Percentiles rank a stretch among this genome's conserved stretches.
Conservation (phyloP, 2,113 vertebrate genomes). For the Oreamnos americanus region DNA sequence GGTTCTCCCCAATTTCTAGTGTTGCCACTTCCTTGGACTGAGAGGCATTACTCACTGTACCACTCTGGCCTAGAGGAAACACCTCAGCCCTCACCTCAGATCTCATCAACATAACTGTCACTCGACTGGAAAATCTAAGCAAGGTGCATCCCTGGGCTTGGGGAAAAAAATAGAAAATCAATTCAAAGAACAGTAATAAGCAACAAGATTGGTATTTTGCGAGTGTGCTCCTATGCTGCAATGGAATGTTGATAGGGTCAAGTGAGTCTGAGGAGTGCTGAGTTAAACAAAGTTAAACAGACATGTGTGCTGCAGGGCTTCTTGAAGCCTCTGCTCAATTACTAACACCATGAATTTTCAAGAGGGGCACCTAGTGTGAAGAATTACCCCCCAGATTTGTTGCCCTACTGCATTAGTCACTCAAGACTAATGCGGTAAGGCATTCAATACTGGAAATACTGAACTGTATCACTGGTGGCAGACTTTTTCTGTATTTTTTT, state of each 20-base stretch:
- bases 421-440: neutral
- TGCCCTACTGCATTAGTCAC: neutral
- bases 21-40: neutral
- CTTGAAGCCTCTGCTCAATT: neutral
- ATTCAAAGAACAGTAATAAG: slow-evolving; percentile 56
- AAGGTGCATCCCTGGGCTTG: slow-evolving; percentile 2
- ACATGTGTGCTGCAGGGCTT: neutral
- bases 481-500: neutral
- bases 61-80: neutral
- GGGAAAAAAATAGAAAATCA: slow-evolving; percentile 55
- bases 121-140: slow-evolving; percentile 48
- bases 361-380: neutral
- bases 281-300: slow-evolving; percentile 31
- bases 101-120: slow-evolving; percentile 31
- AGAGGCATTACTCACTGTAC: neutral
- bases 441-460: neutral
- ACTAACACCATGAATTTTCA: neutral
- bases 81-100: neutral
- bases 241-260: slow-evolving; percentile 24
- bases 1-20: neutral
- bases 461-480: neutral
- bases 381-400: neutral
- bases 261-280: neutral
- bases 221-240: neutral
- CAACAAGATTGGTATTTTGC: slow-evolving; percentile 41